phyloP scores from a whole-genome alignment of 2,113 vertebrate species.

The Stigmatopora argus region DNA sequence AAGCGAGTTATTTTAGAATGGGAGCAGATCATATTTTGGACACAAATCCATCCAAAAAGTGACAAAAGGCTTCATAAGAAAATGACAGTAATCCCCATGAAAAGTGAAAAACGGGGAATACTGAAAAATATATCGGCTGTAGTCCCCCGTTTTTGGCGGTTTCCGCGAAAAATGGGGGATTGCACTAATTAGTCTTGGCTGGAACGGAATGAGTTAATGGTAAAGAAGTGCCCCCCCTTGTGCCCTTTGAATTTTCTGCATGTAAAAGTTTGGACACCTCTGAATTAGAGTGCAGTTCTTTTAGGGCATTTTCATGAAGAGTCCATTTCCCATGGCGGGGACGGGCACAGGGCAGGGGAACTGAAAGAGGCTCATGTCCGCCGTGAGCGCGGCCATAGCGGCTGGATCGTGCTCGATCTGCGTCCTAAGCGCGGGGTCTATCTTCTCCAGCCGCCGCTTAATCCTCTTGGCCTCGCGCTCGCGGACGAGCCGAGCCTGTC shows the following conservation, averaged over 20 bases:
- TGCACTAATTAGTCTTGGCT: too few relatives aligned
- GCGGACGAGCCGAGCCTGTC: conserved; percentile 88
- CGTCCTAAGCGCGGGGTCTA: conserved; percentile 90
- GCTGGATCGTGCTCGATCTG: conserved; percentile 96
- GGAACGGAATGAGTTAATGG: too few relatives aligned
- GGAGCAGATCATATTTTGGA: too few relatives aligned
- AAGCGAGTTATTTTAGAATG: too few relatives aligned
- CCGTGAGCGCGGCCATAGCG: conserved; percentile 90
- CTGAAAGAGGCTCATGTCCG: conserved; percentile 90
- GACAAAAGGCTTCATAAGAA: too few relatives aligned
- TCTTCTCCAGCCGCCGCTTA: conserved; percentile 91
- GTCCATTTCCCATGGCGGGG: conserved; percentile 83
- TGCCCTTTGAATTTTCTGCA: background rate
- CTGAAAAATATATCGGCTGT: too few relatives aligned
- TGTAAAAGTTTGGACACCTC: background rate
- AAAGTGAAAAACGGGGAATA: too few relatives aligned
- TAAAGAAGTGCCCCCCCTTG: conserved; percentile 3
- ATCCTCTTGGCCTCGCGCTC: conserved; percentile 93
- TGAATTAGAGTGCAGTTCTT: conserved; percentile 6
- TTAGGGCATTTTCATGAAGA: conserved; percentile 77
- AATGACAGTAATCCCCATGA: too few relatives aligned
- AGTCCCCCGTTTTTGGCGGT: too few relatives aligned
- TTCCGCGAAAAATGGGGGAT: too few relatives aligned
- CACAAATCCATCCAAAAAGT: too few relatives aligned
- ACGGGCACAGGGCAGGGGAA: conserved; percentile 85